Percentiles rank a stretch among this genome's conserved stretches.
These are phyloP conservation scores for Papilio dardanus DNA, from an alignment of 1,140 invertebrate species.

Conservation along the genomic window DNA sequence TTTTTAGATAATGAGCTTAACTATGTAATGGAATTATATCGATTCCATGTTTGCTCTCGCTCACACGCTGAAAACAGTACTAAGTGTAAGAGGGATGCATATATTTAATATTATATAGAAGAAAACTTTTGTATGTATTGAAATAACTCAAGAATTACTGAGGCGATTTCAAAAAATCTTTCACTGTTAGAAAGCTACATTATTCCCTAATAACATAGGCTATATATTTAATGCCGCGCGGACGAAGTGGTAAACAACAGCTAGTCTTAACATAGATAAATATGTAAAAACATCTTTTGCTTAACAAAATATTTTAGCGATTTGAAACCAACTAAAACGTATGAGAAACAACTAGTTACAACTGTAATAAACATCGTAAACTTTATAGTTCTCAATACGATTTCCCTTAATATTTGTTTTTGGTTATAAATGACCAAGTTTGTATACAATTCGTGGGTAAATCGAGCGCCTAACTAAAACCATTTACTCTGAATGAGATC, in stretches of 20 bases:
- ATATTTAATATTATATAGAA: not conserved
- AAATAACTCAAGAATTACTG: no score
- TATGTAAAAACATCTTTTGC: no score
- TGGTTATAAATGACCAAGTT: not conserved
- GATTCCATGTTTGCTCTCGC: not conserved
- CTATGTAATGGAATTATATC: not conserved
- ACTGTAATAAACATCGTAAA: not conserved
- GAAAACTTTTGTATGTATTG: no score
- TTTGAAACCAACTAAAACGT: not conserved
- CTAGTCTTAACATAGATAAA: no score
- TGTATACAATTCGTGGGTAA: not conserved
- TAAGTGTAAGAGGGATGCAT: not conserved
- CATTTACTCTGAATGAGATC: not conserved
- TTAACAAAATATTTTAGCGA: no score
- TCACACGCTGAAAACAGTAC: not conserved
- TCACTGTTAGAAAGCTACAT: no score
- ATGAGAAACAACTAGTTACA: not conserved
- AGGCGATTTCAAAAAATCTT: no score
- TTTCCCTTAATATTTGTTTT: not conserved
- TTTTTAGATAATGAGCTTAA: constrained; percentile 8
- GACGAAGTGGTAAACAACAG: no score
- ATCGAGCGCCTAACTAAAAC: constrained; percentile 2
- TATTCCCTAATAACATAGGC: no score
- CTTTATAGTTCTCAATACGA: not conserved
- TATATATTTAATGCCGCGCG: no score